Evolutionary conservation across 2,888 invertebrate genomes (phyloP).

Genomic region (Ectobius pallidus): DNA sequence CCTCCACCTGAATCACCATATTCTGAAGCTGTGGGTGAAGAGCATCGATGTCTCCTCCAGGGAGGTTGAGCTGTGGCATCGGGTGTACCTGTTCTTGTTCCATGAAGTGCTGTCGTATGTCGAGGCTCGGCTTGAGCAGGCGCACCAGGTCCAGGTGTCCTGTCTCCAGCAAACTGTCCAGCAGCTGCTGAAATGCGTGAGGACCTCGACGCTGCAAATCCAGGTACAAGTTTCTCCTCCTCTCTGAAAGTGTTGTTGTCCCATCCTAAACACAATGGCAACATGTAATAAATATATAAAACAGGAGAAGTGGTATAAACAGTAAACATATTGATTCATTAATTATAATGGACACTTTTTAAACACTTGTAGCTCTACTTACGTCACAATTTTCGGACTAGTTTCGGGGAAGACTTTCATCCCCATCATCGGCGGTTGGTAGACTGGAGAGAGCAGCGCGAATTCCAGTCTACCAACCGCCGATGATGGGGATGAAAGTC

Average conservation of each 20-base stretch:
- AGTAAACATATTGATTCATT: too few species aligned
- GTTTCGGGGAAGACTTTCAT: too few species aligned
- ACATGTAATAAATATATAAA: too few species aligned
- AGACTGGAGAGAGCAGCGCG: too few species aligned
- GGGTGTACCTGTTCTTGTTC: neutral
- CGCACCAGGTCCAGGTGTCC: constrained; percentile 6
- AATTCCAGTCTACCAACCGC: too few species aligned
- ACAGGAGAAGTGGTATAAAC: too few species aligned
- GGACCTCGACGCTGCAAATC: constrained; percentile 27
- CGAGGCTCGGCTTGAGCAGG: neutral
- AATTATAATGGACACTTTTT: too few species aligned
- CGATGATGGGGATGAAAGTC: too few species aligned
- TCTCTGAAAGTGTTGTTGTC: neutral
- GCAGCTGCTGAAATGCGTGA: constrained; percentile 2
- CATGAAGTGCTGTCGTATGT: neutral
- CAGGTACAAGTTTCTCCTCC: constrained; percentile 19
- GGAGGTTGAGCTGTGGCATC: neutral
- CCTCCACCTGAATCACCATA: neutral
- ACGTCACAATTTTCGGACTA: too few species aligned
- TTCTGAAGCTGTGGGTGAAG: neutral
- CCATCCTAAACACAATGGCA: constrained; percentile 10
- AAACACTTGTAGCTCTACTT: too few species aligned
- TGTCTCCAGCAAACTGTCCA: neutral
- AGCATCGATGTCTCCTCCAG: neutral
- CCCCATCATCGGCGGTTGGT: too few species aligned